These are phyloP conservation scores for Pseudomyrmex pallidus DNA, from an alignment of 1,140 invertebrate species.

Conservation along the genomic window DNA sequence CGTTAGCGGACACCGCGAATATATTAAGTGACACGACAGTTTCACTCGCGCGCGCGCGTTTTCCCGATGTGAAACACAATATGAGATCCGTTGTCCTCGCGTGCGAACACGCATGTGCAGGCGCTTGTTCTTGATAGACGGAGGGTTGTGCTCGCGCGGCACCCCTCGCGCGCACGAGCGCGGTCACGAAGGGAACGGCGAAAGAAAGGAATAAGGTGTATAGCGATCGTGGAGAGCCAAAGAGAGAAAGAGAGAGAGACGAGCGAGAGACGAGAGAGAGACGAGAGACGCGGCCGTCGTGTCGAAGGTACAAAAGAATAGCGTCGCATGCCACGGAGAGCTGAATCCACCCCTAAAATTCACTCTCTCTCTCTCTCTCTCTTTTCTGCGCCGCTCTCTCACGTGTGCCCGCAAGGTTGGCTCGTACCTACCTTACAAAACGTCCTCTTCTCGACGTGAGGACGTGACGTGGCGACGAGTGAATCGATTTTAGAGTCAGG, in stretches of 20 bases:
- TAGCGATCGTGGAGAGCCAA: conserved; percentile 18
- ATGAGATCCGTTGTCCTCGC: conserved; percentile 75
- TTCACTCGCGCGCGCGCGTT: conserved; percentile 29
- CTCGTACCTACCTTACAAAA: conserved; percentile 49
- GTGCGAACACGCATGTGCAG: conserved; percentile 76
- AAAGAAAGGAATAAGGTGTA: conserved; percentile 37
- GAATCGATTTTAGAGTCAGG: conserved; percentile 44
- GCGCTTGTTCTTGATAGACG: conserved; percentile 76
- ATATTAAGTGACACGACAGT: conserved; percentile 50
- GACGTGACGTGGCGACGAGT: conserved; percentile 37
- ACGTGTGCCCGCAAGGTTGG: conserved; percentile 75
- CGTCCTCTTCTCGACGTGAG: conserved; percentile 20
- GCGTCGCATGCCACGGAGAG: conserved; percentile 77
- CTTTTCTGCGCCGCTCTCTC: conserved; percentile 55
- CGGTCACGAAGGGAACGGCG: conserved; percentile 54
- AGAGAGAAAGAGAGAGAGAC: conserved; percentile 41
- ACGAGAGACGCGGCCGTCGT: conserved; percentile 59
- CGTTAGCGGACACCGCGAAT: conserved; percentile 51
- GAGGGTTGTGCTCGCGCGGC: conserved; percentile 74
- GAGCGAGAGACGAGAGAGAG: too few species aligned
- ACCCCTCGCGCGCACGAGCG: conserved; percentile 79
- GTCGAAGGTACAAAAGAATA: conserved; percentile 78
- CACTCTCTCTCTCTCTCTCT: conserved; percentile 63
- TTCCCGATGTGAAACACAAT: conserved; percentile 38
- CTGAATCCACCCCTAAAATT: conserved; percentile 76